A percentile compares a stretch with the other conserved stretches of the same genome.
These are phyloP conservation scores for Porites lobata DNA, from an alignment of 92 coral and sea anemone species.

Conservation along the genomic window DNA sequence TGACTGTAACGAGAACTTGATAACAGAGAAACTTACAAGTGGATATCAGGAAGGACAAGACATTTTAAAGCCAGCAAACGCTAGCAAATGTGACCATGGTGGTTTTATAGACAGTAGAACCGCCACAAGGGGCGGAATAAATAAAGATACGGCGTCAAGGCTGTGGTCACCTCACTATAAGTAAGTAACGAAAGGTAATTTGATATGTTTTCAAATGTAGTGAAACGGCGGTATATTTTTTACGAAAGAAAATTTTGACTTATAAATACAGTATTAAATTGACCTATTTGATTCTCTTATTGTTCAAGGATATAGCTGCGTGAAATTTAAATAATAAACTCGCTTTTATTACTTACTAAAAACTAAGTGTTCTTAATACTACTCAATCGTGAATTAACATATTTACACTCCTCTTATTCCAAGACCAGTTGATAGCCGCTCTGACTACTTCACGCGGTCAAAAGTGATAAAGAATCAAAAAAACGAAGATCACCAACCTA, in stretches of 20 bases:
- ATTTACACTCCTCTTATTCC: background rate
- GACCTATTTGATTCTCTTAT: background rate
- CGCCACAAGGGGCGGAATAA: constrained; percentile 67
- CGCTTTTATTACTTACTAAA: background rate
- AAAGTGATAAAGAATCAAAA: background rate
- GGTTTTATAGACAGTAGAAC: constrained; percentile 51
- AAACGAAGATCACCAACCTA: background rate
- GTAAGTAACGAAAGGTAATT: constrained; percentile 24
- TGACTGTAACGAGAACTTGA: constrained; percentile 53
- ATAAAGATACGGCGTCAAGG: constrained; percentile 60
- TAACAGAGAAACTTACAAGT: constrained; percentile 64
- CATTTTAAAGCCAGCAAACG: constrained; percentile 61
- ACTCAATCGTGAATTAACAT: constrained; percentile 9
- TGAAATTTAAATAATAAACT: background rate
- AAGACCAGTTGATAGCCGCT: too few relatives aligned
- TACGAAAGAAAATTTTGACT: background rate
- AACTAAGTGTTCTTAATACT: background rate
- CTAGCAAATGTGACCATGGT: constrained; percentile 78
- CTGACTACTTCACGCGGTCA: background rate
- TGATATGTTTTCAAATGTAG: background rate
- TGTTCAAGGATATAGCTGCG: background rate
- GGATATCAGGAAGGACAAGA: constrained; percentile 72
- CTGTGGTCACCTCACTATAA: constrained; percentile 63
- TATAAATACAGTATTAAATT: background rate
- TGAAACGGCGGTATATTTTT: background rate